Conservation (phyloP, 1,140 invertebrate genomes). For the Popillia japonica region DNA sequence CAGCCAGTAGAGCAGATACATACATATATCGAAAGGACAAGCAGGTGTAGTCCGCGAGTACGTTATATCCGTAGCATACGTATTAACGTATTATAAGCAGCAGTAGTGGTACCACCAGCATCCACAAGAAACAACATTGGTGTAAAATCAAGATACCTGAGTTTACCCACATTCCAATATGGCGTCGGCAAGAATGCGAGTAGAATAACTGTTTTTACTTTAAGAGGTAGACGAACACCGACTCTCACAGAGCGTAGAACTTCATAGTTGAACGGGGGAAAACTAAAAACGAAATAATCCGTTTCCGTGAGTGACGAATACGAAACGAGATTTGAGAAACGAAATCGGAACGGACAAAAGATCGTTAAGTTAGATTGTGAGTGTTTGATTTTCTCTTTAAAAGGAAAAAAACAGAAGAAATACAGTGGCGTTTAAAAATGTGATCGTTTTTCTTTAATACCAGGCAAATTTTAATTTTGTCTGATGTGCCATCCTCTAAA, state of each 20-base stretch:
- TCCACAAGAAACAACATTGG: slow-evolving; percentile 25
- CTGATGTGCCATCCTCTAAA: background rate
- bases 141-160: slow-evolving; percentile 35
- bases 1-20: no score
- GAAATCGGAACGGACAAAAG: background rate
- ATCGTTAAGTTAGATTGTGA: background rate
- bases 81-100: no score
- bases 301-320: background rate
- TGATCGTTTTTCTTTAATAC: background rate
- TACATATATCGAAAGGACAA: no score
- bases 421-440: background rate
- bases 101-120: background rate
- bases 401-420: background rate
- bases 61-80: no score
- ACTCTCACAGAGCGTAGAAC: background rate
- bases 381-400: background rate
- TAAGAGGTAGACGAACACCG: background rate
- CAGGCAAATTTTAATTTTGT: no score
- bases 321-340: no score
- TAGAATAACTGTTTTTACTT: slow-evolving; percentile 28
- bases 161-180: slow-evolving; percentile 33
- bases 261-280: no score
- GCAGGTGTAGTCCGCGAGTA: no score
- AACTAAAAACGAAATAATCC: no score
- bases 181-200: slow-evolving; percentile 27